phyloP scores from a whole-genome alignment of 92 coral and sea anemone genomes.

The Bergia sp. region DNA sequence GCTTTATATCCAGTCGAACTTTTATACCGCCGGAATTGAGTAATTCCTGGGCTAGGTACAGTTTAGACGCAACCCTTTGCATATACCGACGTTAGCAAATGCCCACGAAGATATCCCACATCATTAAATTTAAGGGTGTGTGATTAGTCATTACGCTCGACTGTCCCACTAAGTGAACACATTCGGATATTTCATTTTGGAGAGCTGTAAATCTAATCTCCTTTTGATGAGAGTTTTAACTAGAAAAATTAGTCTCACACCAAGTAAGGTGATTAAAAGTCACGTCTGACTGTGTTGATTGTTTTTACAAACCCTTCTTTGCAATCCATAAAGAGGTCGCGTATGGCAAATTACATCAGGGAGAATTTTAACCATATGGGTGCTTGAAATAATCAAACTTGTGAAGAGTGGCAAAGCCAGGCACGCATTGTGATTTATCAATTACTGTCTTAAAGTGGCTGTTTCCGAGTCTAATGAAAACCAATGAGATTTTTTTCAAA shows the following conservation, averaged over 20 bases:
- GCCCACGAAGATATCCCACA: constrained; percentile 38
- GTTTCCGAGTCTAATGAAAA: constrained; percentile 7
- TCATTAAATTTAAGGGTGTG: constrained; percentile 10
- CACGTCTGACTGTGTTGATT: constrained; percentile 35
- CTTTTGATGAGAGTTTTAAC: constrained; percentile 44
- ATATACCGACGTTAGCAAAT: constrained; percentile 11
- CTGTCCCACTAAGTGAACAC: not conserved
- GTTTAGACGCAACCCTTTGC: constrained; percentile 1
- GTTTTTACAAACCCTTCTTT: constrained; percentile 35
- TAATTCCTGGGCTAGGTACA: constrained; percentile 21
- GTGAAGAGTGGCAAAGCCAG: not conserved
- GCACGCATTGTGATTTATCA: not conserved
- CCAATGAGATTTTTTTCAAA: not conserved
- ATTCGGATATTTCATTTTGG: constrained; percentile 13
- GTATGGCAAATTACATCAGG: not conserved
- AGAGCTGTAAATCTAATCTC: constrained; percentile 33
- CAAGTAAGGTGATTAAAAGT: constrained; percentile 31
- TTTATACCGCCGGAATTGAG: constrained; percentile 30
- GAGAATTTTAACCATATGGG: constrained; percentile 1
- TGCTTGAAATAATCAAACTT: not conserved
- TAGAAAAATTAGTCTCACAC: constrained; percentile 46
- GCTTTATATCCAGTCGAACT: constrained; percentile 25
- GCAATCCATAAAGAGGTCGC: constrained; percentile 12
- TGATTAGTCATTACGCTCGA: not conserved
- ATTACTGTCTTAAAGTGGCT: not conserved